Evolutionary conservation across 37 sponge, comb jelly and placozoan species (phyloP).

Genomic region (Chondrosia reniformis): DNA sequence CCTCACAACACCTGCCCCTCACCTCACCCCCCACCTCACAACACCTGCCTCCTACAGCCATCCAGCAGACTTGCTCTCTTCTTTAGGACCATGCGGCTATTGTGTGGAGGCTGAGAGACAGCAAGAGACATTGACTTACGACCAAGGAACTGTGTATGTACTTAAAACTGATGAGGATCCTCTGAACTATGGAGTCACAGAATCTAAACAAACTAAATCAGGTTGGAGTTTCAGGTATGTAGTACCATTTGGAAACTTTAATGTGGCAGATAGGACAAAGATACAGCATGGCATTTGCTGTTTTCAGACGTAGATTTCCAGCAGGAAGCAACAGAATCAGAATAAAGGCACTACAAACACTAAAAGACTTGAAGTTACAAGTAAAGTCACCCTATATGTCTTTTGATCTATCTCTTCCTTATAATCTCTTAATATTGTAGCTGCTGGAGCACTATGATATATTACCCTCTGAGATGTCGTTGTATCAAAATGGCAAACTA

Average conservation of each 20-base stretch:
- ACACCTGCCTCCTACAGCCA: too few species aligned
- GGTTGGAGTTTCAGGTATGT: constrained; percentile 10
- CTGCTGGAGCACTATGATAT: not conserved
- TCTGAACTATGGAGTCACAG: not conserved
- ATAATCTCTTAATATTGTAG: not conserved
- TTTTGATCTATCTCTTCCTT: not conserved
- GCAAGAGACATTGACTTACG: not conserved
- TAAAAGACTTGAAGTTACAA: not conserved
- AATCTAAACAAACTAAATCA: not conserved
- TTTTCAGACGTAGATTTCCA: not conserved
- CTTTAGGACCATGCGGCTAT: too few species aligned
- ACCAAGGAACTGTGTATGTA: not conserved
- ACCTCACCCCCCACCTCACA: not conserved
- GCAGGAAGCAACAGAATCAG: not conserved
- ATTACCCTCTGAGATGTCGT: not conserved
- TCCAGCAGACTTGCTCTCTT: too few species aligned
- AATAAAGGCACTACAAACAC: not conserved
- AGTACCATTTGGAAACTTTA: not conserved
- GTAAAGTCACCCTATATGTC: not conserved
- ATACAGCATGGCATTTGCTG: not conserved
- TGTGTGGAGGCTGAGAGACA: not conserved
- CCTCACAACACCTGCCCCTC: not conserved
- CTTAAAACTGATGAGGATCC: constrained; percentile 12
- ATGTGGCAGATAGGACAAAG: not conserved
- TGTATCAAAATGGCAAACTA: not conserved